phyloP scores from a whole-genome alignment of 2,113 vertebrate species.

The Xyrauchen texanus region DNA sequence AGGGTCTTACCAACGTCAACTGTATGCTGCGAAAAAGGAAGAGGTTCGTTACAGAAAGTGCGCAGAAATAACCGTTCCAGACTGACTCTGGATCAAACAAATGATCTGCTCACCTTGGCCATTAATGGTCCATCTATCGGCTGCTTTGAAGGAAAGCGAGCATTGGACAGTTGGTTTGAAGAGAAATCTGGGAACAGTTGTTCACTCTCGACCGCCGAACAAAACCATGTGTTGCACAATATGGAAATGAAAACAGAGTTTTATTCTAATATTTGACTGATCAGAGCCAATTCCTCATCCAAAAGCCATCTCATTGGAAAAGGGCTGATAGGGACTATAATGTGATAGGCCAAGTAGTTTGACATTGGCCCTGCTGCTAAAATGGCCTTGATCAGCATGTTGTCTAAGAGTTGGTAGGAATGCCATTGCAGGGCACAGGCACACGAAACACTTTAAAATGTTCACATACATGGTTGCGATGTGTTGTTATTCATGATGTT shows the following conservation, averaged over 20 bases:
- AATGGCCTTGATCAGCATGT: slow-evolving; percentile 54
- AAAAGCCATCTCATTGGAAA: slow-evolving; percentile 54
- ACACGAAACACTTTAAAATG: slow-evolving; percentile 38
- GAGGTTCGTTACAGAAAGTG: slow-evolving; percentile 82
- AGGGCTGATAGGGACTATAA: slow-evolving; percentile 52
- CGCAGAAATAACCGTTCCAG: slow-evolving; percentile 87
- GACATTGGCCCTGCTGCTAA: slow-evolving; percentile 62
- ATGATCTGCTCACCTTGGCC: slow-evolving; percentile 84
- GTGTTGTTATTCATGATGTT: slow-evolving; percentile 33
- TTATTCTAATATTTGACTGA: slow-evolving; percentile 74
- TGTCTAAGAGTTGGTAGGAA: slow-evolving; percentile 43
- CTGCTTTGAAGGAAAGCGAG: slow-evolving; percentile 90
- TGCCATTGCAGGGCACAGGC: slow-evolving; percentile 53
- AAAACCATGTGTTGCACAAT: slow-evolving; percentile 81
- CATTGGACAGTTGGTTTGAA: slow-evolving; percentile 95
- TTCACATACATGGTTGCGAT: slow-evolving; percentile 42
- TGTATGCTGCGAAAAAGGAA: slow-evolving; percentile 87
- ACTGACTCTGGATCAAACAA: slow-evolving; percentile 89
- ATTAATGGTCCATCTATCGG: slow-evolving; percentile 88
- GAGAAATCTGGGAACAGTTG: slow-evolving; percentile 92
- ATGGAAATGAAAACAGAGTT: slow-evolving; percentile 84
- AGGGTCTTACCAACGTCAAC: slow-evolving; percentile 89
- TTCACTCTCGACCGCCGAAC: slow-evolving; percentile 80
- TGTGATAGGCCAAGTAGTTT: slow-evolving; percentile 55
- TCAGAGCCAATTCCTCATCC: slow-evolving; percentile 60